Evolutionary conservation across 2,888 invertebrate species (phyloP).

Genomic region (Drosophila rellima): DNA sequence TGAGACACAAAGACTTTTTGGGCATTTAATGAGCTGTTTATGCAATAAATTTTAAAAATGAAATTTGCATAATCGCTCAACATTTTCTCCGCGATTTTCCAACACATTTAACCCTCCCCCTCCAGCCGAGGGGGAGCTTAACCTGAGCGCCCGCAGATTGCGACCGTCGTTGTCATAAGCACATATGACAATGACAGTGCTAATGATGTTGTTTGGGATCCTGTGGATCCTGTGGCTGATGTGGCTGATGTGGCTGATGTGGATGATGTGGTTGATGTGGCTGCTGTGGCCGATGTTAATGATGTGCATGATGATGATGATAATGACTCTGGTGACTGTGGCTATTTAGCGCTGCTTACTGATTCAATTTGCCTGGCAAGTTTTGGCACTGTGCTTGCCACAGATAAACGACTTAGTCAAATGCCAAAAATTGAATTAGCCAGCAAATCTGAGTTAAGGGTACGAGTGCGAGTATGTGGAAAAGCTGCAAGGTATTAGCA

Average conservation of each 20-base stretch:
- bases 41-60: conserved; percentile 67
- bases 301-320: conserved; percentile 29
- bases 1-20: conserved; percentile 35
- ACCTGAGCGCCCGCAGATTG: conserved; percentile 46
- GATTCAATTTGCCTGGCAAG: conserved; percentile 61
- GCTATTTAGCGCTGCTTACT: conserved; percentile 47
- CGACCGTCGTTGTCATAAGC: conserved; percentile 28
- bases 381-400: conserved; percentile 55
- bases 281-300: neutral
- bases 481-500: conserved; percentile 53
- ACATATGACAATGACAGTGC: conserved; percentile 31
- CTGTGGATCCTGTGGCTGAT: conserved; percentile 5
- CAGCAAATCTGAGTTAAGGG: conserved; percentile 10
- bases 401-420: conserved; percentile 78
- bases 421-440: conserved; percentile 66
- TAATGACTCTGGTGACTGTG: conserved; percentile 34
- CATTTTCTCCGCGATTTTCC: neutral
- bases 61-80: conserved; percentile 73
- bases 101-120: too few relatives aligned
- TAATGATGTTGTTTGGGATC: conserved; percentile 13
- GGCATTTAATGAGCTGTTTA: conserved; percentile 77
- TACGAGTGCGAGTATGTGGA: conserved; percentile 17
- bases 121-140: conserved; percentile 45
- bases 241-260: conserved; percentile 23
- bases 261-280: conserved; percentile 24